Conservation (phyloP, 2,113 vertebrate species). For the Actenoides lindsayi region DNA sequence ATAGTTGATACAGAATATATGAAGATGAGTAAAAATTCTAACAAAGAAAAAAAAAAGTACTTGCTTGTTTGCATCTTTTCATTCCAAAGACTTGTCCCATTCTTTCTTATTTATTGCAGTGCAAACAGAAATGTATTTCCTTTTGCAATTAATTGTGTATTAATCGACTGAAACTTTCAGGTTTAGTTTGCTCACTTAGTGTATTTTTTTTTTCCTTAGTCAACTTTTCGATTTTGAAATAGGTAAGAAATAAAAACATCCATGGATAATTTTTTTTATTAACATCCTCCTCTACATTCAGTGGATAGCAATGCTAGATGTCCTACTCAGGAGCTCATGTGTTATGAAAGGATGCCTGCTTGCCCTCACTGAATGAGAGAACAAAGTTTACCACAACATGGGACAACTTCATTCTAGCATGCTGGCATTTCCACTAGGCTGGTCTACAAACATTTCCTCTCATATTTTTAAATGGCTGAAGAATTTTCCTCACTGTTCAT, state of each 20-base stretch:
- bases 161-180: neutral
- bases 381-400: neutral
- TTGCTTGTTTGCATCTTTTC: neutral
- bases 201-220: neutral
- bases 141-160: neutral
- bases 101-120: neutral
- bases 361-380: neutral
- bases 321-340: fast-evolving
- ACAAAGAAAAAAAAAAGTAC: neutral
- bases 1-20: neutral
- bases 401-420: neutral
- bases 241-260: neutral
- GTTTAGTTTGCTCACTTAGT: neutral
- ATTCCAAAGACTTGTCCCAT: neutral
- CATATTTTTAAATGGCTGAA: neutral
- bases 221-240: neutral
- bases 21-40: neutral
- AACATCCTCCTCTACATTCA: neutral
- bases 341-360: neutral
- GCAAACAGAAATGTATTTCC: neutral
- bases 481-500: neutral
- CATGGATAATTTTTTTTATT: neutral
- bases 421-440: neutral
- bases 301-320: neutral
- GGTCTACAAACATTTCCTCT: neutral